These are phyloP conservation scores for Toxotes lorentzi DNA, from an alignment of 2,797 vertebrate genomes.

Conservation along the genomic window DNA sequence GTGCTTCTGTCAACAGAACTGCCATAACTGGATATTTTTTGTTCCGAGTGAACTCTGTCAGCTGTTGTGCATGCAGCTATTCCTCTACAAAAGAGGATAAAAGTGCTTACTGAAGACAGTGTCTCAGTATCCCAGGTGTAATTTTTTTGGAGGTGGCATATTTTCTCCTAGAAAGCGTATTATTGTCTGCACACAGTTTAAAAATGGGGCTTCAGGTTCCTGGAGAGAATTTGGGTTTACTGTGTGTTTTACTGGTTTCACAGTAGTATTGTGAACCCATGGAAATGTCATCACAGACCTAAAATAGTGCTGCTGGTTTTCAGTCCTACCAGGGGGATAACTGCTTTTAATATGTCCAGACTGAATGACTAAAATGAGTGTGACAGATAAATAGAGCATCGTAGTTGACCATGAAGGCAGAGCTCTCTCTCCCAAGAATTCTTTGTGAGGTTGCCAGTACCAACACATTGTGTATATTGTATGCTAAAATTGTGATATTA, in stretches of 20 bases:
- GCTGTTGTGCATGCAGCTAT: neutral
- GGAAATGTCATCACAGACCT: constrained; percentile 21
- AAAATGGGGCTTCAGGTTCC: constrained; percentile 34
- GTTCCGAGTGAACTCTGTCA: neutral
- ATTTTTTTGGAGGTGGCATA: constrained; percentile 10
- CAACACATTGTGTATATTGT: neutral
- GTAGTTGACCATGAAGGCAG: constrained; percentile 7
- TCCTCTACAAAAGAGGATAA: constrained; percentile 41
- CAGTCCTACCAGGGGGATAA: constrained; percentile 26
- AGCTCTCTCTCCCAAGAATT: neutral
- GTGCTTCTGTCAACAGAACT: neutral
- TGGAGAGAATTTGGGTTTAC: constrained; percentile 22
- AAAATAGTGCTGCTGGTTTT: constrained; percentile 26
- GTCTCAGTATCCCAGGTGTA: constrained; percentile 34
- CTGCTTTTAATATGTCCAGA: constrained; percentile 40
- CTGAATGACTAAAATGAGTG: constrained; percentile 21
- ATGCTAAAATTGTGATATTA: neutral
- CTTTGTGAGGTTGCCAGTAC: neutral
- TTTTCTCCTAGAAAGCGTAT: constrained; percentile 34
- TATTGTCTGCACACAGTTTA: constrained; percentile 32
- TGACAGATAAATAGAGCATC: constrained; percentile 31
- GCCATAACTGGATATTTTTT: neutral
- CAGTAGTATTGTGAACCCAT: constrained; percentile 14
- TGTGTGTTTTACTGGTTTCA: constrained; percentile 35
- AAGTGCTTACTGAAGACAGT: constrained; percentile 39